A percentile compares a stretch with the other conserved stretches of the same genome.
phyloP scores from a whole-genome alignment of 2,113 vertebrate species.

The Indicator indicator region DNA sequence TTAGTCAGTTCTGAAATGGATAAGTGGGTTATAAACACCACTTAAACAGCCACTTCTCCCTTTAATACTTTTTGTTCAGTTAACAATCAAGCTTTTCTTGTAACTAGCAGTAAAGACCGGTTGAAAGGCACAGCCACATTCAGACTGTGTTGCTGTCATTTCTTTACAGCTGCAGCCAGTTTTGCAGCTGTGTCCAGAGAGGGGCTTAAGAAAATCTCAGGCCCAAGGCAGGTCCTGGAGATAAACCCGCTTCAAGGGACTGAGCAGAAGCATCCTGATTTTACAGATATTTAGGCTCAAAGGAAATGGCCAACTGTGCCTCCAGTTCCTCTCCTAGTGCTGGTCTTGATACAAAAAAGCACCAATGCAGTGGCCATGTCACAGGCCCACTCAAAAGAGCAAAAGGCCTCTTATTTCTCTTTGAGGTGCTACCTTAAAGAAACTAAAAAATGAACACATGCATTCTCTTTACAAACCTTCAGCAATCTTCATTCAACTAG shows the following conservation, averaged over 20 bases:
- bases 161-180: background rate
- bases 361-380: background rate
- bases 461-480: background rate
- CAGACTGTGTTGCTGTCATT: background rate
- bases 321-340: background rate
- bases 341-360: background rate
- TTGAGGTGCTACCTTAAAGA: background rate
- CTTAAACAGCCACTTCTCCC: background rate
- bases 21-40: background rate
- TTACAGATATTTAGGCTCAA: background rate
- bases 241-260: background rate
- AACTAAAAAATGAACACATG: background rate
- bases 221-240: background rate
- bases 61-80: background rate
- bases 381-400: background rate
- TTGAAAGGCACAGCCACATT: background rate
- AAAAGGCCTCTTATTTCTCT: background rate
- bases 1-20: background rate
- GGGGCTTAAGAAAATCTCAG: background rate
- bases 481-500: background rate
- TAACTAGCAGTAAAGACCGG: background rate
- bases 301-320: background rate
- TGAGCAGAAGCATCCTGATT: background rate
- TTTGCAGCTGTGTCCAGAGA: background rate
- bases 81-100: background rate